A percentile compares a stretch with the other conserved stretches of the same genome.
Evolutionary conservation across 2,113 vertebrate genomes (phyloP).

Genomic region (Platanista minor): DNA sequence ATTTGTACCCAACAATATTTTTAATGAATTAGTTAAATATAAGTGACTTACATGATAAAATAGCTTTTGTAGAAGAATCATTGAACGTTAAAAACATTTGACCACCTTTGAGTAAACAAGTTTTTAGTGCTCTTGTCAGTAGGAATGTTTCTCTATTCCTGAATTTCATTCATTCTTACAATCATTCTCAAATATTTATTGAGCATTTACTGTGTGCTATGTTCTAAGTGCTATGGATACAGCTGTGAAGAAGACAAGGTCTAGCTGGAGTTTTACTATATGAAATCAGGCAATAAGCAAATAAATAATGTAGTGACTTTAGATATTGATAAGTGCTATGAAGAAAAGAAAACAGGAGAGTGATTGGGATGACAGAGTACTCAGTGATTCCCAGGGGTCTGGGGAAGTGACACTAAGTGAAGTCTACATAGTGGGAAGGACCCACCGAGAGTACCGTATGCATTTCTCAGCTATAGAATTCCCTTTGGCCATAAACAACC

Average conservation of each 20-base stretch:
- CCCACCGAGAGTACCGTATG: background rate
- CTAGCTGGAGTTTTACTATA: background rate
- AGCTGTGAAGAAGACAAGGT: background rate
- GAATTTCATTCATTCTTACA: background rate
- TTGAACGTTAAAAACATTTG: background rate
- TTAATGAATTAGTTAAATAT: background rate
- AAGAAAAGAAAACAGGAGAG: background rate
- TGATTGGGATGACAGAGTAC: background rate
- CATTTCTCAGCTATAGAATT: background rate
- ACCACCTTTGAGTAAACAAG: background rate
- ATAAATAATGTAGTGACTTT: background rate
- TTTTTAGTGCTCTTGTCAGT: background rate
- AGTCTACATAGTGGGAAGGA: background rate
- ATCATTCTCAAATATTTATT: background rate
- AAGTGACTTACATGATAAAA: background rate
- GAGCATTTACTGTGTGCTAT: background rate
- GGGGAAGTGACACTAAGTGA: background rate
- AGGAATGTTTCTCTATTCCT: background rate
- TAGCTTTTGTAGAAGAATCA: background rate
- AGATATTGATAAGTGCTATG: background rate
- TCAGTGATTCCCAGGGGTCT: background rate
- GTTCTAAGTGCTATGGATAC: background rate
- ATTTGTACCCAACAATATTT: background rate
- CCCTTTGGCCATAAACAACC: background rate
- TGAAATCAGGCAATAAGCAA: background rate